phyloP scores from a whole-genome alignment of 2,797 vertebrate species.

The Oreonectes daqikongensis region DNA sequence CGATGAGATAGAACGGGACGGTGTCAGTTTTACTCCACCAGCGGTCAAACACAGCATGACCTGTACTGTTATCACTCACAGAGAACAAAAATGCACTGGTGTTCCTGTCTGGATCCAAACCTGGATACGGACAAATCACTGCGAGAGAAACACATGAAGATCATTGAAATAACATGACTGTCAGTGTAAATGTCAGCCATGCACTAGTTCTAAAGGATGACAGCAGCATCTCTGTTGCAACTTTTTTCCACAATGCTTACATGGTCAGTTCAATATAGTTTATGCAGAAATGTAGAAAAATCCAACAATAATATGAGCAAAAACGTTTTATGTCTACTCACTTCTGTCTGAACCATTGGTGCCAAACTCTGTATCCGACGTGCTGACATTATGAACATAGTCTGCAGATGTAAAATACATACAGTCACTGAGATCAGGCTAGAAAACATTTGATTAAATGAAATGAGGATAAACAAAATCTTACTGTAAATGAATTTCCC shows the following conservation, averaged over 20 bases:
- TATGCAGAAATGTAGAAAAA: neutral
- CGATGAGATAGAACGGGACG: slow-evolving; percentile 87
- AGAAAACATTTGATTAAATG: neutral
- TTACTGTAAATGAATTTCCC: slow-evolving; percentile 95
- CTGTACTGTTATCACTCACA: slow-evolving; percentile 61
- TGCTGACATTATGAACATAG: slow-evolving; percentile 82
- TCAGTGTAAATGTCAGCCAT: too few relatives aligned
- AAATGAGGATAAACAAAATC: slow-evolving; percentile 49
- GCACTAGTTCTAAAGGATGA: too few relatives aligned
- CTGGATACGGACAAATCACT: slow-evolving; percentile 89
- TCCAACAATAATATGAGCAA: neutral
- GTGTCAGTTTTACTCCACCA: slow-evolving; percentile 93
- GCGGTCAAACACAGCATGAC: slow-evolving; percentile 63
- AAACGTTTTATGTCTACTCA: slow-evolving; percentile 62
- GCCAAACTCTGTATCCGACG: slow-evolving; percentile 80
- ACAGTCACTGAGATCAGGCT: neutral
- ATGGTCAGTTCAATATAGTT: neutral
- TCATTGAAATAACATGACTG: too few relatives aligned
- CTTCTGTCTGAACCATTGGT: slow-evolving; percentile 88
- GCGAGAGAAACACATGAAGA: slow-evolving; percentile 28
- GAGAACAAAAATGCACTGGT: slow-evolving; percentile 1
- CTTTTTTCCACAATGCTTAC: too few relatives aligned
- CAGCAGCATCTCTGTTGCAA: too few relatives aligned
- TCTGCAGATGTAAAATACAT: slow-evolving; percentile 70
- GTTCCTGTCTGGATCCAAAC: slow-evolving; percentile 57